Base-by-base conservation (phyloP, 2,797 vertebrate species). In the Bovichtus diacanthus region DNA sequence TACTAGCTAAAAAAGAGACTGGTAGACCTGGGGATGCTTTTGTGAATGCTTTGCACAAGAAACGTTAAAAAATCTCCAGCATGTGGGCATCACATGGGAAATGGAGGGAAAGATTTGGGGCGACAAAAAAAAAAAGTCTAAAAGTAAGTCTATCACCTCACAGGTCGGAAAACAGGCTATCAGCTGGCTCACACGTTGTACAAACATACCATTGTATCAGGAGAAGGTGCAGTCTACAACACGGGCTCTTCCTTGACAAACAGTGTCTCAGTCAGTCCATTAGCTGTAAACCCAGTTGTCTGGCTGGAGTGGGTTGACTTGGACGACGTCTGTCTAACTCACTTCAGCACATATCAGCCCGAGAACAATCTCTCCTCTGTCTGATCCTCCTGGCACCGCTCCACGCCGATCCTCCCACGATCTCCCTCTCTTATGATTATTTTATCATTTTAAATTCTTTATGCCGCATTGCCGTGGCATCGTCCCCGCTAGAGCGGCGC, bases 361-460 rank as follows among this genome's bases (percentile, higher is more conserved):
- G 34, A 78, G 82, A 91, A 88, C 89, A 85, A 87, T 88, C 78
- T 87, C 77, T 85, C 76, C 78, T 85, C 88, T 90, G 88, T 92
- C 83, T 90, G 90, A 92, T 93, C 90, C 74, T 65, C 9, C 63
- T 91, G 91, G 91, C 91, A n/a, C 21, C 15, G 9, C 70, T 92
- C 91, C 90, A 93, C 73, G 74, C 49, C 47, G 58, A 23, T 89
- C 87, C 88, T 85, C 85, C 87, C 89, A 88, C 86, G n/a, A 74
- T 77, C 85, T 78, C 78, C 69, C 72, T 78, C 62, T 65, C 90
- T 84, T 90, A 90, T 93, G 91, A 95, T 94, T 92, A 92, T 92
- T 94, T 90, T 85, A 93, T 92, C 74, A 70, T 90, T 93, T 93
- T 93, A 83, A 94, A 95, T 93, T 92, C 90, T 94, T 93, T 79